Evolutionary conservation across 2,797 vertebrate genomes (phyloP).

Genomic region (Morus bassanus): DNA sequence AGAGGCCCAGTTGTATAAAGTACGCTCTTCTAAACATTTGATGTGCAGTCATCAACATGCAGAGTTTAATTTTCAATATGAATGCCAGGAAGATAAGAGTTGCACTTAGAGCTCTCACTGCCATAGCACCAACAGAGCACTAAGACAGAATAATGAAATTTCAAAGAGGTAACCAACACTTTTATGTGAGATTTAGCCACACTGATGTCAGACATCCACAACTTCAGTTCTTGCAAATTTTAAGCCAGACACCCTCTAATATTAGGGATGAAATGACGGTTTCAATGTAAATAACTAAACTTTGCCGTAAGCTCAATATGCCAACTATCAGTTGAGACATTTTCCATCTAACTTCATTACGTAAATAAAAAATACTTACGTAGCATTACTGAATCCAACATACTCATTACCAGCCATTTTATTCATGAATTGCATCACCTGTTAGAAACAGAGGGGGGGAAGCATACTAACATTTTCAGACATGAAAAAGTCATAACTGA

Average conservation of each 20-base stretch:
- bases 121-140: background rate
- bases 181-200: background rate
- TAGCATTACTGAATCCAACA: constrained; percentile 97
- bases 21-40: background rate
- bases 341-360: background rate
- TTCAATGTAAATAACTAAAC: background rate
- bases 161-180: background rate
- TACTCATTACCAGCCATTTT: constrained; percentile 98
- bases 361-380: constrained; percentile 81
- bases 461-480: background rate
- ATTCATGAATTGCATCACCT: constrained; percentile 99
- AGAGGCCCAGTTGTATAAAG: background rate
- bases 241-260: background rate
- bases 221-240: background rate
- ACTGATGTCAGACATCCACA: background rate
- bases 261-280: background rate
- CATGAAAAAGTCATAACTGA: background rate
- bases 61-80: background rate
- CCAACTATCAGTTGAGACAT: background rate
- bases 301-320: background rate
- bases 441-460: background rate
- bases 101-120: background rate
- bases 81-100: background rate
- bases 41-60: background rate
- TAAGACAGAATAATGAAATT: background rate